These are phyloP conservation scores for Dasyornis broadbenti DNA, from an alignment of 2,113 vertebrate genomes.

Conservation along the genomic window DNA sequence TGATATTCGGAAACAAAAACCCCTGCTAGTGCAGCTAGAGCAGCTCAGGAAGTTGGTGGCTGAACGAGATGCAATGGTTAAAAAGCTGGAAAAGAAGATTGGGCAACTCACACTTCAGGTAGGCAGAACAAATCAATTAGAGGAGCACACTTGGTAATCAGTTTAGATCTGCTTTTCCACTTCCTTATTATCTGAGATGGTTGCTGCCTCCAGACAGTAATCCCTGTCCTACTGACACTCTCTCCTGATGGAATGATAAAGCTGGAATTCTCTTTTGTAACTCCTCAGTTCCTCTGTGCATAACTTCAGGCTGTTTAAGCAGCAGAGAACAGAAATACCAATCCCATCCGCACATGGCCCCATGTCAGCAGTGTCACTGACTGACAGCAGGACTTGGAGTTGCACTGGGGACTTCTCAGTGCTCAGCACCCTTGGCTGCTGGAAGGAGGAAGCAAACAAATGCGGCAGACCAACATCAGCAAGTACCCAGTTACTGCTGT, in stretches of 20 bases:
- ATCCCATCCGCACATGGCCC: not conserved
- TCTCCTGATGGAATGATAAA: not conserved
- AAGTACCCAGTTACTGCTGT: not conserved
- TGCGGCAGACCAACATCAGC: not conserved
- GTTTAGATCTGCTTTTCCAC: not conserved
- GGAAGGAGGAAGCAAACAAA: not conserved
- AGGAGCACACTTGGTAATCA: not conserved
- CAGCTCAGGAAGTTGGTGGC: constrained; percentile 74
- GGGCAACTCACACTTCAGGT: constrained; percentile 72
- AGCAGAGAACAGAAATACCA: not conserved
- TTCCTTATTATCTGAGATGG: not conserved
- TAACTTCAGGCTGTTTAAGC: not conserved
- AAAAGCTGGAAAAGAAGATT: constrained; percentile 74
- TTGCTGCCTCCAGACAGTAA: not conserved
- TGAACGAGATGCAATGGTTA: constrained; percentile 78
- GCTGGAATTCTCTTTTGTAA: not conserved
- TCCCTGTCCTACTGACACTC: not conserved
- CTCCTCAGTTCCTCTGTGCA: not conserved
- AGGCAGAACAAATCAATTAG: not conserved
- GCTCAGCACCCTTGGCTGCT: not conserved
- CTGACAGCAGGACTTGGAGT: not conserved
- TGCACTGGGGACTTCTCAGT: not conserved
- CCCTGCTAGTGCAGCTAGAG: constrained; percentile 73
- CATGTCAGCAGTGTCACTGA: not conserved
- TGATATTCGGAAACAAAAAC: constrained; percentile 64